phyloP scores from a whole-genome alignment of 2,113 vertebrate genomes.

The Cephalopholis sonnerati region DNA sequence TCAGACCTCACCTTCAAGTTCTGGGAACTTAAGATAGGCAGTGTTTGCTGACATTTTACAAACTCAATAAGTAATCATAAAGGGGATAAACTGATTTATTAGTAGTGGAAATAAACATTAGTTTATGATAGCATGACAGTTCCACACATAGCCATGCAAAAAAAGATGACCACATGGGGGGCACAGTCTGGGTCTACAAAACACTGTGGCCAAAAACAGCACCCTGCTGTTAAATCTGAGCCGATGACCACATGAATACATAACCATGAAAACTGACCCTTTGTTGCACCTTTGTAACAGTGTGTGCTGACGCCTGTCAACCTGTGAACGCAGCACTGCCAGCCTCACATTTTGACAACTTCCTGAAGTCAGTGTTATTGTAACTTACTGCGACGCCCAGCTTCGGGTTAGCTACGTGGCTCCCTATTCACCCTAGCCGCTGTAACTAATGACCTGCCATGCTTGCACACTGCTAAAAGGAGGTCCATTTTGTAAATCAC shows the following conservation, averaged over 20 bases:
- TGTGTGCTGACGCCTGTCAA: not conserved
- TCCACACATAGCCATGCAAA: not conserved
- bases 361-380: conserved; percentile 61
- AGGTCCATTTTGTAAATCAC: conserved; percentile 18
- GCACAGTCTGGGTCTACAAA: no score
- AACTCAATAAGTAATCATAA: not conserved
- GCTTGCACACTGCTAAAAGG: not conserved
- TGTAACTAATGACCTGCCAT: not conserved
- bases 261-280: not conserved
- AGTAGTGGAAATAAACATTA: not conserved
- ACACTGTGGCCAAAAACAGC: not conserved
- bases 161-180: no score
- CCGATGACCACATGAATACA: not conserved
- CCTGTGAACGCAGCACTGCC: conserved; percentile 49
- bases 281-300: not conserved
- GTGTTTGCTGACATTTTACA: not conserved
- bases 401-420: conserved; percentile 63
- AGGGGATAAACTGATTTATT: not conserved
- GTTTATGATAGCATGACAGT: not conserved
- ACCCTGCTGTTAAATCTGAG: not conserved
- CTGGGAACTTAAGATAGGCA: not conserved
- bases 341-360: conserved; percentile 52
- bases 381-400: conserved; percentile 51
- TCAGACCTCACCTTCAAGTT: not conserved
- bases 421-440: not conserved